Conservation (phyloP, 1,140 invertebrate genomes). For the Eurosta solidaginis region DNA sequence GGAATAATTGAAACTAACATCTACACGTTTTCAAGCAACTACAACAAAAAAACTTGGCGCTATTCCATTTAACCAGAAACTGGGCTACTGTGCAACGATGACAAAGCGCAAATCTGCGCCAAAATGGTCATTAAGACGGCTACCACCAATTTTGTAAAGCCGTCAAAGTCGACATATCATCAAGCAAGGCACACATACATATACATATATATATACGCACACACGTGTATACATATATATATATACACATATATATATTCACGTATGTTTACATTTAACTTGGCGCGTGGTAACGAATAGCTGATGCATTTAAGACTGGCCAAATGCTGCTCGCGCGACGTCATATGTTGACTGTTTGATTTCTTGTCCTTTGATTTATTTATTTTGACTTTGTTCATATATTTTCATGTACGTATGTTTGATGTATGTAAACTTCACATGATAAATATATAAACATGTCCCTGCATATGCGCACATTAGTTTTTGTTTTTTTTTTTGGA, state of each 20-base stretch:
- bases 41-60: too few relatives aligned
- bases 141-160: not conserved
- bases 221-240: not conserved
- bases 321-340: too few relatives aligned
- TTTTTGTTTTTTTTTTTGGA: too few relatives aligned
- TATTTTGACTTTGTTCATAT: not conserved
- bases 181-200: not conserved
- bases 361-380: too few relatives aligned
- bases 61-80: not conserved
- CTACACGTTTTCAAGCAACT: too few relatives aligned
- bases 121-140: not conserved
- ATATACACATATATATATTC: not conserved
- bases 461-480: too few relatives aligned
- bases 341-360: too few relatives aligned
- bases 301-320: too few relatives aligned
- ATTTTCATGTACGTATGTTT: not conserved
- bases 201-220: not conserved
- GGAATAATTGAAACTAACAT: too few relatives aligned
- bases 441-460: not conserved
- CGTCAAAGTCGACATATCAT: not conserved
- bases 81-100: conserved; percentile 13
- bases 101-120: not conserved
- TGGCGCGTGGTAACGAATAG: too few relatives aligned
- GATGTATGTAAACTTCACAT: not conserved
- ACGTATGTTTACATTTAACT: not conserved